phyloP scores from a whole-genome alignment of 1,140 invertebrate species.

The Apis dorsata region DNA sequence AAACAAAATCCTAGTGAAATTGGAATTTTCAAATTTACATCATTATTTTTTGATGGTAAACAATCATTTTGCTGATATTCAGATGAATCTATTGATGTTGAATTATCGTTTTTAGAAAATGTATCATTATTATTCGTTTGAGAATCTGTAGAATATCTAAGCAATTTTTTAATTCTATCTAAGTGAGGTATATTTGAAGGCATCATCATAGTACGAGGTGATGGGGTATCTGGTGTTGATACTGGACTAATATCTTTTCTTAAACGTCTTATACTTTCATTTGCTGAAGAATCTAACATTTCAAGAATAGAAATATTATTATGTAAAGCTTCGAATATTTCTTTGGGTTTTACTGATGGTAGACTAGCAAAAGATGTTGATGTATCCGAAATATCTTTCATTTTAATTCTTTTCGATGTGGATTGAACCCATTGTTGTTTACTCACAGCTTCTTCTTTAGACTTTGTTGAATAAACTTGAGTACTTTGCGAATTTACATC shows the following conservation, averaged over 20 bases:
- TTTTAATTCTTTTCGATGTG: conserved; percentile 51
- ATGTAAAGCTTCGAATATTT: conserved; percentile 35
- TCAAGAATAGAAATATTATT: conserved; percentile 71
- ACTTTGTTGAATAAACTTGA: conserved; percentile 21
- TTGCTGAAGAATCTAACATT: conserved; percentile 69
- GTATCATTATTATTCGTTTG: conserved; percentile 24
- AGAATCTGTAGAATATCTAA: conserved; percentile 46
- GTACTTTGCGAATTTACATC: conserved; percentile 72
- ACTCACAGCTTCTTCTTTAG: conserved; percentile 9
- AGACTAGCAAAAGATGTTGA: conserved; percentile 77
- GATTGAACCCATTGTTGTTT: conserved; percentile 57
- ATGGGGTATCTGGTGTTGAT: conserved; percentile 77
- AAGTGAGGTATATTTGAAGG: conserved; percentile 72
- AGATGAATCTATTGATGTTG: conserved; percentile 45
- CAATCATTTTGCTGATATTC: neutral
- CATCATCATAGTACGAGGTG: conserved; percentile 72
- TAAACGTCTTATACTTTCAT: conserved; percentile 48
- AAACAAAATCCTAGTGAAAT: conserved; percentile 49
- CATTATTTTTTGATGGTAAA: neutral
- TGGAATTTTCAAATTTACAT: neutral
- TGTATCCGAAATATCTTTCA: conserved; percentile 72
- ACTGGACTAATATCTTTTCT: conserved; percentile 70
- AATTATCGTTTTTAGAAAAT: conserved; percentile 38
- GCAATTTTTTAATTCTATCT: conserved; percentile 54
- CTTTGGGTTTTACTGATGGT: conserved; percentile 59